These are phyloP conservation scores for Ophion ellenae DNA, from an alignment of 2,888 invertebrate genomes.

Conservation along the genomic window DNA sequence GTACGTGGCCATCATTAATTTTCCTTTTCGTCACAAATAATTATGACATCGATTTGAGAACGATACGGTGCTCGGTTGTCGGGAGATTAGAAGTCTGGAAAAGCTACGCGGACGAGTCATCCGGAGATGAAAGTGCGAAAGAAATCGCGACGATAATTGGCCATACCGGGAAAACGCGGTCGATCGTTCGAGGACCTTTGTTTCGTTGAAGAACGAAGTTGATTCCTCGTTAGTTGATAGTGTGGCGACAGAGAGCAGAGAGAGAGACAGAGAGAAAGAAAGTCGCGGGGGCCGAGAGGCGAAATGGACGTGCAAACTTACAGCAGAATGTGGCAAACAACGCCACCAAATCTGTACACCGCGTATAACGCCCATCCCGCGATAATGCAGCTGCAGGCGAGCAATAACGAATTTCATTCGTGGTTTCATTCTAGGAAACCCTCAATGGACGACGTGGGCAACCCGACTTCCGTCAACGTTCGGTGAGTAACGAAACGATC, in stretches of 20 bases:
- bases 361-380: conserved; percentile 79
- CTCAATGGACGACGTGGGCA: conserved; percentile 93
- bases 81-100: not conserved
- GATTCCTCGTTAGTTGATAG: not conserved
- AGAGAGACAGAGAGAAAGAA: not conserved
- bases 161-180: not conserved
- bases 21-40: not conserved
- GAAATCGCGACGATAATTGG: conserved; percentile 13
- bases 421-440: conserved; percentile 91
- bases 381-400: conserved; percentile 79
- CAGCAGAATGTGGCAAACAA: conserved; percentile 80
- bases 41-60: not conserved
- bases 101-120: not conserved
- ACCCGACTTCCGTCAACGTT: conserved; percentile 93
- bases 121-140: conserved; percentile 29
- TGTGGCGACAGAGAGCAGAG: not conserved
- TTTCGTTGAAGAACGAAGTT: not conserved
- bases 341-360: conserved; percentile 76
- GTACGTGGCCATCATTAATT: not conserved
- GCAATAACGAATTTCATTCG: conserved; percentile 83
- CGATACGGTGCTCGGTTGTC: not conserved
- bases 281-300: conserved; percentile 21
- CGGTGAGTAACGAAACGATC: conserved; percentile 88
- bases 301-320: conserved; percentile 76
- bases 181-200: not conserved